phyloP scores from a whole-genome alignment of 2,888 invertebrate genomes.

The Acholoe squamosa region DNA sequence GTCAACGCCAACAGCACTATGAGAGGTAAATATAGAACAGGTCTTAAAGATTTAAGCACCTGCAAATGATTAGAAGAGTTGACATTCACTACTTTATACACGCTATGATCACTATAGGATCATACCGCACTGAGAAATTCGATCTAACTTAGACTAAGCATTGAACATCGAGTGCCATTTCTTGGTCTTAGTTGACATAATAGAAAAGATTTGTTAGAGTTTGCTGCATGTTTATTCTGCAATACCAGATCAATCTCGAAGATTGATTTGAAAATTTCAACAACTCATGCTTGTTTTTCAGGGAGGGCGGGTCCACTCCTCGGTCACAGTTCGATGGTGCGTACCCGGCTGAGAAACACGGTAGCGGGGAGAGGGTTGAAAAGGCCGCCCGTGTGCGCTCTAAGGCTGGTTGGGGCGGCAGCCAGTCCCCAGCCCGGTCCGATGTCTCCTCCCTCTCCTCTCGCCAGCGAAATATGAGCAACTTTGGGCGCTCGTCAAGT shows the following conservation, averaged over 20 bases:
- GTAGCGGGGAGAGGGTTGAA: conserved; percentile 75
- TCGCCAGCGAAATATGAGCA: conserved; percentile 71
- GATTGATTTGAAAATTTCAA: too few species aligned
- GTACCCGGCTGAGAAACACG: conserved; percentile 50
- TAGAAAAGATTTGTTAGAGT: too few species aligned
- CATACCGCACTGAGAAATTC: conserved; percentile 46
- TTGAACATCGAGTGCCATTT: too few species aligned
- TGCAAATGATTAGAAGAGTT: too few species aligned
- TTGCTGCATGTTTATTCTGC: too few species aligned
- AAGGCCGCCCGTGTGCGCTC: conserved; percentile 81
- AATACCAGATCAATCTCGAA: too few species aligned
- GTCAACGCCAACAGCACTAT: conserved; percentile 58
- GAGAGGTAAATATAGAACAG: conserved; percentile 58
- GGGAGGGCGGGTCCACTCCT: conserved; percentile 61
- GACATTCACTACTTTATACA: too few species aligned
- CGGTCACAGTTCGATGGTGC: conserved; percentile 52
- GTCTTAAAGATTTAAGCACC: too few species aligned
- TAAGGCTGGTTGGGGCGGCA: conserved; percentile 70
- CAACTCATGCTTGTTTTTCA: background rate
- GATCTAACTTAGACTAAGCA: too few species aligned
- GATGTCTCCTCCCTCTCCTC: conserved; percentile 72
- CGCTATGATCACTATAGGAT: conserved; percentile 38
- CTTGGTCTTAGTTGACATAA: too few species aligned
- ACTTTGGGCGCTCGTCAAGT: conserved; percentile 64
- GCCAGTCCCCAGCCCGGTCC: conserved; percentile 73